A percentile compares a stretch with the other conserved stretches of the same genome.
Evolutionary conservation across 1,140 invertebrate species (phyloP).

Genomic region (Parasteatoda tepidariorum): DNA sequence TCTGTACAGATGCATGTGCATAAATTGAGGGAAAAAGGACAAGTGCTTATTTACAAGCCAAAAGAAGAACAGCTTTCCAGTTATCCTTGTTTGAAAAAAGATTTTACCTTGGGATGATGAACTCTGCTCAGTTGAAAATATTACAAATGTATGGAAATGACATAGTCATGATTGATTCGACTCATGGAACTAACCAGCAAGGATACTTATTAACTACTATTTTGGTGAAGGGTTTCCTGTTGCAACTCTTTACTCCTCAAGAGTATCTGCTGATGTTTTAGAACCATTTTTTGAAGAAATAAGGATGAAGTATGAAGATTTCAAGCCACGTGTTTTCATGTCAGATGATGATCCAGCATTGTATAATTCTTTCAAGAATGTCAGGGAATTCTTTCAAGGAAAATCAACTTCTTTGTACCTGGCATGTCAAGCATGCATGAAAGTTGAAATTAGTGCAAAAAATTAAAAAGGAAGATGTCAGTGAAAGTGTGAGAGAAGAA

Average conservation of each 20-base stretch:
- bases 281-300: not conserved
- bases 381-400: too few species aligned
- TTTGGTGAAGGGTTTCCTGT: slow-evolving; percentile 4
- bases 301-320: not conserved
- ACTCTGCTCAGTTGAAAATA: not conserved
- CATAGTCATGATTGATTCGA: slow-evolving; percentile 28
- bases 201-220: slow-evolving; percentile 11
- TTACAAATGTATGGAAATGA: slow-evolving; percentile 7
- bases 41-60: not conserved
- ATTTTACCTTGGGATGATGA: not conserved
- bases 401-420: not conserved
- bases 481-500: too few species aligned
- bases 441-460: too few species aligned
- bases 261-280: not conserved
- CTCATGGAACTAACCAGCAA: slow-evolving; percentile 34
- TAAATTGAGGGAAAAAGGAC: not conserved
- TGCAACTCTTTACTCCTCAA: not conserved
- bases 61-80: not conserved
- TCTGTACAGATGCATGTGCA: not conserved
- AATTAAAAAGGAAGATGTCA: too few species aligned
- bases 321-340: not conserved
- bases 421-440: too few species aligned
- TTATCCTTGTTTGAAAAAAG: not conserved
- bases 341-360: not conserved
- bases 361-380: not conserved